Evolutionary conservation across 2,113 vertebrate species (phyloP).

Genomic region (Alces alces): DNA sequence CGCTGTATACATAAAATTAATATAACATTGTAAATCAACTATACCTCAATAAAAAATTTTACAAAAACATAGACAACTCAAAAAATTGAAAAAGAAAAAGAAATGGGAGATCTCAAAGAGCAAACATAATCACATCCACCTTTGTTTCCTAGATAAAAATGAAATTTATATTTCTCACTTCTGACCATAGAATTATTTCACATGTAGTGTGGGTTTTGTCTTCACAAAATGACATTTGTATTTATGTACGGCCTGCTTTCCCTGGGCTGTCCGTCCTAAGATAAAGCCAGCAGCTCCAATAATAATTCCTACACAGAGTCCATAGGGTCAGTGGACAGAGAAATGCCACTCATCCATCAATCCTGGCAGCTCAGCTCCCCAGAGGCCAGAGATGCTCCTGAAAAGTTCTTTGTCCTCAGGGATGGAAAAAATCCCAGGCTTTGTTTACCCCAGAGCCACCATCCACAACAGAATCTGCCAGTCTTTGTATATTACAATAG

Average conservation of each 20-base stretch:
- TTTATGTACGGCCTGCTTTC: neutral
- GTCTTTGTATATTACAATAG: rapidly evolving
- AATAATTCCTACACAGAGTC: rapidly evolving
- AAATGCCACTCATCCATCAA: neutral
- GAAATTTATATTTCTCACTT: neutral
- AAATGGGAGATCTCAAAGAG: neutral
- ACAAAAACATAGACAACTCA: neutral
- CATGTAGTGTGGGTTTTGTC: neutral
- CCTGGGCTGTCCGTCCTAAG: neutral
- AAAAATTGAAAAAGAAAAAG: neutral
- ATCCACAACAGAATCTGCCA: too few species aligned
- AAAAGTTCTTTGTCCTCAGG: neutral
- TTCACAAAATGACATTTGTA: neutral
- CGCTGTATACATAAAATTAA: neutral
- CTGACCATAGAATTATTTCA: neutral
- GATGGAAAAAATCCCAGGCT: neutral
- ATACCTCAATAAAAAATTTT: neutral
- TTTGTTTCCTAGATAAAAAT: neutral
- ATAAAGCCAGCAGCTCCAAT: rapidly evolving
- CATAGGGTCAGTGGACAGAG: rapidly evolving
- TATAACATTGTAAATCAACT: neutral
- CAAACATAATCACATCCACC: neutral
- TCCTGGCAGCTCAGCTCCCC: neutral
- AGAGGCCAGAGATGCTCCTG: neutral
- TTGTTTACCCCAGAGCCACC: neutral